Base-by-base conservation (phyloP, 2,113 vertebrate genomes). In the Machaerirhynchus nigripectus region DNA sequence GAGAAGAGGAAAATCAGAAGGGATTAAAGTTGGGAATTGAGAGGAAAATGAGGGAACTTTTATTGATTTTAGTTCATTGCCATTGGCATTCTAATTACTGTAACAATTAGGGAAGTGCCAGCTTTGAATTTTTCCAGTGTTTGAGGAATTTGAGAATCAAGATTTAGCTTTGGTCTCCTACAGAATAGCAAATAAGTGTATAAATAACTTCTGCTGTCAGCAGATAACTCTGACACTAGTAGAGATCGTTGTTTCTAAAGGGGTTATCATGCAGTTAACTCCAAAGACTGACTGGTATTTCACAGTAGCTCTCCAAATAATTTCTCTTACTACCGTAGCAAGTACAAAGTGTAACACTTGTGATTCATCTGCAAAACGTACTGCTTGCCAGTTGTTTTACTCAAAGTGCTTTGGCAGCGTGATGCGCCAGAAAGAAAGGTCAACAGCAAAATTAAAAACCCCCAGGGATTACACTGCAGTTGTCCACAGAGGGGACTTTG, bases 121-220 rank as follows among this genome's bases (percentile, higher is more conserved):
- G 35, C 53, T 84, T 73, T 74, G 73, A 84, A 37, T 22, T 55
- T 81, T 71, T 65, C 52, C 31, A 22, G 31, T 64, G 16, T 90
- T 80, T 68, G 37, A n/a, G 47, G 71, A 67, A 61, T 50, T 60
- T 69, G 17, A 33, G 47, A 83, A 50, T 90, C 35, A 77, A 65
- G 65, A 80, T 84, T 84, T 74, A 71, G 64, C 11, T 86, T 90
- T 78, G 47, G 28, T 56, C 37, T 81, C 49, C 14, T 60, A 31
- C 15, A 64, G 52, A 61, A 71, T 26, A 84, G 52, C 57, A 71
- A 92, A 15, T 49, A 90, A 87, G 26, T 55, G 33, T 95, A 93
- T 82, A 97, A 96, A 92, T 93, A 95, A 75, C 79, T 84, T 83
- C 3, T 84, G 55, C 75, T 93, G 80, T 96, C 76, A 94, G 89